Percentiles rank a stretch among this genome's conserved stretches.
phyloP scores from a whole-genome alignment of 2,888 invertebrate genomes.

The Lasiommata megera region DNA sequence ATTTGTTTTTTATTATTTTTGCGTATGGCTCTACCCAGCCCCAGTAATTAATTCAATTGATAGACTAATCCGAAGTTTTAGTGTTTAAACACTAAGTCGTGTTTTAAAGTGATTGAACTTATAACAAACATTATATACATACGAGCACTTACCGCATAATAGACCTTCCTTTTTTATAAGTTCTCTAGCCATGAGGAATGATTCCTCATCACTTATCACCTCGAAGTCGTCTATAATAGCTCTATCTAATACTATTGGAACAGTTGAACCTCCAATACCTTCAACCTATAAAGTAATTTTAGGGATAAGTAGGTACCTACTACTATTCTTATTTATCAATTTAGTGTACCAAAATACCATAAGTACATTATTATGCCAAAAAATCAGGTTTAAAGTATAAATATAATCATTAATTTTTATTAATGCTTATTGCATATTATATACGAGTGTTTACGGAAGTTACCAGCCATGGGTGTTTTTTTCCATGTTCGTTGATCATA shows the following conservation, averaged over 20 bases:
- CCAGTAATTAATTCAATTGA: too few relatives aligned
- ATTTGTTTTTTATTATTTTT: too few relatives aligned
- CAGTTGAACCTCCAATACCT: constrained; percentile 95
- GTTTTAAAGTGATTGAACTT: too few relatives aligned
- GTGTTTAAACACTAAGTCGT: too few relatives aligned
- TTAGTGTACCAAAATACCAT: too few relatives aligned
- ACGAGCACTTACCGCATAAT: constrained; percentile 84
- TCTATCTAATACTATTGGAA: constrained; percentile 92
- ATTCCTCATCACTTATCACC: constrained; percentile 88
- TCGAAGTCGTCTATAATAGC: constrained; percentile 90
- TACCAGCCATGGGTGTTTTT: constrained; percentile 42
- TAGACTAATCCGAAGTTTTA: too few relatives aligned
- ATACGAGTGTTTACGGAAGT: constrained; percentile 7
- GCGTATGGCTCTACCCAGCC: too few relatives aligned
- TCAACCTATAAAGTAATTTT: constrained; percentile 77
- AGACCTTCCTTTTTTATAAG: constrained; percentile 94
- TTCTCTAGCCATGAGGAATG: constrained; percentile 89
- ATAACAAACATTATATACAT: too few relatives aligned
- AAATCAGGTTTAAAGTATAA: background rate
- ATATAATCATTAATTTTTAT: too few relatives aligned
- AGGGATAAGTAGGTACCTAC: too few relatives aligned
- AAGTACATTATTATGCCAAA: background rate
- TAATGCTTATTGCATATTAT: too few relatives aligned
- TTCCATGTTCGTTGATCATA: constrained; percentile 38
- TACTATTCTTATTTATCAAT: too few relatives aligned